Evolutionary conservation across 2,113 vertebrate species (phyloP), one percentile per base, ranked within the genome.

Genomic region (Thunnus thynnus): DNA sequence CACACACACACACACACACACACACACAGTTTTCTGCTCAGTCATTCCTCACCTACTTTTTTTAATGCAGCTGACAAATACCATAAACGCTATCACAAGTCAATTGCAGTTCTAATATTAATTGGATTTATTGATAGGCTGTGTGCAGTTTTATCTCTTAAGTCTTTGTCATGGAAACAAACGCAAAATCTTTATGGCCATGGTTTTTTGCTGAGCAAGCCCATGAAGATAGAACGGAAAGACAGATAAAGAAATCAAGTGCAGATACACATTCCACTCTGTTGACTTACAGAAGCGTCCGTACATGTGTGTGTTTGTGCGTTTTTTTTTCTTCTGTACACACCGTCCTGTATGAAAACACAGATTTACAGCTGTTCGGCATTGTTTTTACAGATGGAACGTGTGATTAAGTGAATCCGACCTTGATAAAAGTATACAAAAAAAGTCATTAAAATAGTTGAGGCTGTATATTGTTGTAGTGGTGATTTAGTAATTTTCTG

Each of bases 201-300:
- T 1, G 0, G 10, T 17, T 88, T 61, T 61, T 74, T 78, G 92
- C 89, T 91, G 86, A 92, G 70, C 51, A 66, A 84, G 73, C 32
- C 50, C 25, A 51, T 1, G 10, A 12, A 71, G 78, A 66, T 58
- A 73, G 51, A 78, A 50, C 0, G 5, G 46, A 65, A 12, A 27
- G 13, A 17, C n/a, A 50, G 82, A 92, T 91, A 82, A 88, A 86
- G 86, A 76, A 84, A 81, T 76, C 72, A 63, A 61, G 73, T 60
- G 56, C 48, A 66, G 52, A 81, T 61, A 66, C 60, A 61, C 47
- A 44, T 50, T 67, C 51, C 46, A 6, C 7, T 41, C n/a, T 16
- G 32, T 47, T 71, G 47, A 64, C 44, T 61, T 16, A 1, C 4
- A 27, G 3, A 62, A 13, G 6, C 14, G 48, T 76, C 2, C 7